Base-by-base conservation (phyloP, 37 sponge, comb jelly and placozoan species). In the Diacarnus erythraeanus region DNA sequence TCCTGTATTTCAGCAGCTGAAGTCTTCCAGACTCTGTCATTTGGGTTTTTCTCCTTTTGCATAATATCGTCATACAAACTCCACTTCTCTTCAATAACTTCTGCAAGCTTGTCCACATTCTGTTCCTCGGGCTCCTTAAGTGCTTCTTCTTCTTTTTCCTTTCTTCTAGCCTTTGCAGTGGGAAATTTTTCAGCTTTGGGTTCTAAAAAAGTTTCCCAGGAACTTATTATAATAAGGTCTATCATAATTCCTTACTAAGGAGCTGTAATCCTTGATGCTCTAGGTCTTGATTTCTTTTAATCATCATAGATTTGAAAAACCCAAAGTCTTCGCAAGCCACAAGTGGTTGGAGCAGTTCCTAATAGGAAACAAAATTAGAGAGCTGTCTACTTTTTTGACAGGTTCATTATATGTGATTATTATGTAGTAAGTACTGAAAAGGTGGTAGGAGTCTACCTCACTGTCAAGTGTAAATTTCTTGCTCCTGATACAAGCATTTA, bases 271-370 rank as follows among this genome's bases (percentile, higher is more conserved):
- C 95, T 44, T 91, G 77, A 31, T 61, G 38, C 38, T 94, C 86
- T 25, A 94, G 83, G 22, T 88, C 94, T 44, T 71, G 82, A 42
- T 95, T 93, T 31, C 76, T 76, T 27, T 83, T 72, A 23, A 87
- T 88, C 96, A 95, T 93, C 30, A 89, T 75, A 15, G 43, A 21
- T 30, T 92, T 95, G 75, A 95, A 95, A 54, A 83, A 21, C 5
- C 83, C 74, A 69, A 87, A 92, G 54, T 95, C 87, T 4, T 92
- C 90, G 39, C 83, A 90, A 29, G 96, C 93, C 26, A 78, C 30
- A 10, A 95, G 64, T 27, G 65, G 69, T 40, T 90, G 74, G 44
- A 91, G 82, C 58, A 81, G 64, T 21, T 84, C 65, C 95, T 94
- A 42, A 22, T 77, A 12, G 59, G 40, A 35, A 35, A 69, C 72